phyloP scores from a whole-genome alignment of 2,797 vertebrate genomes.

The Parauchenoglanis ngamensis region DNA sequence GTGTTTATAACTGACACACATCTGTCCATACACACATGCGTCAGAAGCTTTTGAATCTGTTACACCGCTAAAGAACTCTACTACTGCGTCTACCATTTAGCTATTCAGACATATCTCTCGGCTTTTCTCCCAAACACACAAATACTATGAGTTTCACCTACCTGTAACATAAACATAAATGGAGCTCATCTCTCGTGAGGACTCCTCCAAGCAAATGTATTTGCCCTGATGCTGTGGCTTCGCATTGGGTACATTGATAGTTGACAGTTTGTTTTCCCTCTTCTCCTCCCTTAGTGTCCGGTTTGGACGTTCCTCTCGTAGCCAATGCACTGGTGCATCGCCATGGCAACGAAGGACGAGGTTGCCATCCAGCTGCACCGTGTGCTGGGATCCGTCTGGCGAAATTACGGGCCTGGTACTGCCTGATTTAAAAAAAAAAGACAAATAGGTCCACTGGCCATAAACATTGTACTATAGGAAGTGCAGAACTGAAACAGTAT shows the following conservation, averaged over 20 bases:
- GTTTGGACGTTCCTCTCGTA: constrained; percentile 71
- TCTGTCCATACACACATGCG: not conserved
- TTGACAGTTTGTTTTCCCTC: constrained; percentile 55
- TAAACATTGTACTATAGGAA: not conserved
- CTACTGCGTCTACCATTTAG: not conserved
- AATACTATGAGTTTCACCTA: constrained; percentile 62
- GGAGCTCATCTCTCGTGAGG: constrained; percentile 69
- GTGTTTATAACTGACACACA: constrained; percentile 1
- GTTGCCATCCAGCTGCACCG: constrained; percentile 73
- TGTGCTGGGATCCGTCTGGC: constrained; percentile 68
- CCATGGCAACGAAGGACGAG: constrained; percentile 78
- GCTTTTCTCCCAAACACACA: not conserved
- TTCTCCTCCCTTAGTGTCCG: constrained; percentile 58
- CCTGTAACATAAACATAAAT: constrained; percentile 93
- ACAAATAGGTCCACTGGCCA: not conserved
- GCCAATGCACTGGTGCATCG: constrained; percentile 78
- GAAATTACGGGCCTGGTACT: constrained; percentile 71
- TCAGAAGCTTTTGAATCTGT: not conserved
- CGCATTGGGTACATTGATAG: constrained; percentile 63
- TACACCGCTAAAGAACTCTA: not conserved
- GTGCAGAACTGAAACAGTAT: not conserved
- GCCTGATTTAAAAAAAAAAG: constrained; percentile 58
- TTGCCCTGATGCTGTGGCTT: constrained; percentile 75
- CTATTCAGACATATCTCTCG: not conserved
- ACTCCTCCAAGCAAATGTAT: constrained; percentile 83